A percentile compares a stretch with the other conserved stretches of the same genome.
phyloP scores from a whole-genome alignment of 1,140 invertebrate species.

The Hypothenemus hampei region DNA sequence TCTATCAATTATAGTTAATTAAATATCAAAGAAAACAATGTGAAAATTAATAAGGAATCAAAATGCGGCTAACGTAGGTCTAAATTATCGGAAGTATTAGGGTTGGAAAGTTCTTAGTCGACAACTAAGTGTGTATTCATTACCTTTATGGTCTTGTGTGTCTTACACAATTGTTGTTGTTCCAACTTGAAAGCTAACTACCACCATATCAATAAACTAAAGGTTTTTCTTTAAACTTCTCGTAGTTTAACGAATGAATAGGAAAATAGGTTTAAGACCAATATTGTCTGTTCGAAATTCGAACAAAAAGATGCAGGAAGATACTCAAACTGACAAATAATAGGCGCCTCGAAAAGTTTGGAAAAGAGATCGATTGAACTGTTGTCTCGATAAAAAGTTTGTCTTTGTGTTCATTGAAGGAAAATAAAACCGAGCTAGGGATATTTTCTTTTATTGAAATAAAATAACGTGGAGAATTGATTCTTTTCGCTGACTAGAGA shows the following conservation, averaged over 20 bases:
- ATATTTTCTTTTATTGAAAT: slow-evolving; percentile 27
- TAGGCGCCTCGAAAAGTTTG: slow-evolving; percentile 25
- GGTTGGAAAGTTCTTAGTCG: not conserved
- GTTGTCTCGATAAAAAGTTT: slow-evolving; percentile 27
- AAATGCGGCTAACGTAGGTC: not conserved
- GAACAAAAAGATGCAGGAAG: slow-evolving; percentile 20
- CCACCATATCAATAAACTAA: too few relatives aligned
- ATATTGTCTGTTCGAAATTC: slow-evolving; percentile 10
- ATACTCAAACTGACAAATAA: slow-evolving; percentile 27
- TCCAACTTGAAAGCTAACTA: not conserved
- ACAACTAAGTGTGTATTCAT: slow-evolving; percentile 13
- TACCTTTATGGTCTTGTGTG: slow-evolving; percentile 4
- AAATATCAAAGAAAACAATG: too few relatives aligned
- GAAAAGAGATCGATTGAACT: slow-evolving; percentile 24
- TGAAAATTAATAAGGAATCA: too few relatives aligned
- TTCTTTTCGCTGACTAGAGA: slow-evolving; percentile 15
- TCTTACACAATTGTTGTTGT: not conserved
- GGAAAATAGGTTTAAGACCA: slow-evolving; percentile 13
- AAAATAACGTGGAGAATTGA: slow-evolving; percentile 23
- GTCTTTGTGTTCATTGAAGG: slow-evolving; percentile 27
- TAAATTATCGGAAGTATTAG: slow-evolving; percentile 1
- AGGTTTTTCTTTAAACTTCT: not conserved
- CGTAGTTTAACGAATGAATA: slow-evolving; percentile 1
- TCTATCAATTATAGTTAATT: too few relatives aligned
- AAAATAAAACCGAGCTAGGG: slow-evolving; percentile 24